Evolutionary conservation across 2,113 vertebrate genomes (phyloP).

Genomic region (Barnardius zonarius): DNA sequence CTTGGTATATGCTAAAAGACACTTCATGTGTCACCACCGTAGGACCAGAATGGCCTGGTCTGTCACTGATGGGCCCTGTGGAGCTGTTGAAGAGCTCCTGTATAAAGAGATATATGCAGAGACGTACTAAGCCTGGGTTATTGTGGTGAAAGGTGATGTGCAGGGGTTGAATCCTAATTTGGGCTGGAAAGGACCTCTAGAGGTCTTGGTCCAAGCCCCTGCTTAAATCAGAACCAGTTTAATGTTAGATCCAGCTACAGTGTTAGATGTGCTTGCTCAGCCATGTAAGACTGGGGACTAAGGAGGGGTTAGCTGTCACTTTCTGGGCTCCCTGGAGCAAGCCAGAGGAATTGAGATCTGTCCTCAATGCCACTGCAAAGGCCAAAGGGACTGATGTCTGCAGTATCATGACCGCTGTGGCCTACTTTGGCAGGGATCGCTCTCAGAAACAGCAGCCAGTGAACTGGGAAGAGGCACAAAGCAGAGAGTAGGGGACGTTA

Average conservation of each 20-base stretch:
- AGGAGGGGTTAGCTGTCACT: neutral
- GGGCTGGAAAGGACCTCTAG: neutral
- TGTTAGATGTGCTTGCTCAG: neutral
- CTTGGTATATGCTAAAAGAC: neutral
- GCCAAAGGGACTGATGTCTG: neutral
- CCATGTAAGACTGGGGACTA: neutral
- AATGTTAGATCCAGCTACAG: neutral
- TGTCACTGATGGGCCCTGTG: neutral
- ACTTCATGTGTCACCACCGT: neutral
- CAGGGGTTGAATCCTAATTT: neutral
- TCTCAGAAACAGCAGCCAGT: neutral
- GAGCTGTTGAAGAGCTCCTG: neutral
- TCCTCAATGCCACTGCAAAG: neutral
- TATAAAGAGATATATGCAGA: neutral
- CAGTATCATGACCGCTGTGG: rapidly evolving
- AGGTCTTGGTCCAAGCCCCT: neutral
- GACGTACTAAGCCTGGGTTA: neutral
- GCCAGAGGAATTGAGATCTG: neutral
- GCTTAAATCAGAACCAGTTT: neutral
- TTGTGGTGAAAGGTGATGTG: neutral
- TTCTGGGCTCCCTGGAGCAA: neutral
- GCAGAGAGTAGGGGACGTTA: neutral
- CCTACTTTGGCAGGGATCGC: neutral
- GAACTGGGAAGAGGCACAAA: neutral
- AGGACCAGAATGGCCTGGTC: neutral